Conservation (phyloP, 2,113 vertebrate genomes). For the Clarias magur region DNA sequence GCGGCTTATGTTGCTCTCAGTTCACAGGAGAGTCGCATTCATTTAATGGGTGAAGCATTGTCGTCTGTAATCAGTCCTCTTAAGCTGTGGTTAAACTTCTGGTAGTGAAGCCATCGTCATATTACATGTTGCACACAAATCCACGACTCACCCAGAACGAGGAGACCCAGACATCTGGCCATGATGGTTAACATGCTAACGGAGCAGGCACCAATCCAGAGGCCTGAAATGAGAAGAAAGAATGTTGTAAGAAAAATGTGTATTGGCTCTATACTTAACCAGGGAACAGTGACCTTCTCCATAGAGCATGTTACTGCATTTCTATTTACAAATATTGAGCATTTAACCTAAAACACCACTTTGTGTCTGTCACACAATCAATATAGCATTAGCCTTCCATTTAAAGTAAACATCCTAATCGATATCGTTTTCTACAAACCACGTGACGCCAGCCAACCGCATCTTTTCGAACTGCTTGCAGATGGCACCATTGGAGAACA, state of each 20-base stretch:
- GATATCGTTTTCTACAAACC: too few species aligned
- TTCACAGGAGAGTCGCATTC: conserved; percentile 23
- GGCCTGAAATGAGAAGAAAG: conserved; percentile 58
- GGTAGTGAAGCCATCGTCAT: not conserved
- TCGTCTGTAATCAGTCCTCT: conserved; percentile 26
- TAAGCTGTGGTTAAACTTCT: conserved; percentile 30
- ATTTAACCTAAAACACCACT: not conserved
- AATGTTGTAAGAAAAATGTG: not conserved
- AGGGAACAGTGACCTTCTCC: not conserved
- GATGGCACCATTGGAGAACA: too few species aligned
- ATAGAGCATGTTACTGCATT: not conserved
- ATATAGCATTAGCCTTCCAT: not conserved
- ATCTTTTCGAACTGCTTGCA: too few species aligned
- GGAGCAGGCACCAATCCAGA: conserved; percentile 46
- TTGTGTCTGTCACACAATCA: not conserved
- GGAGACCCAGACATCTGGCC: conserved; percentile 57
- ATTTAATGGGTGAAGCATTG: conserved; percentile 10
- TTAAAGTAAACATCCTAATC: not conserved
- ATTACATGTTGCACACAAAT: not conserved
- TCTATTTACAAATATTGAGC: not conserved
- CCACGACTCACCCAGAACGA: conserved; percentile 69
- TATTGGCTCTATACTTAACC: not conserved
- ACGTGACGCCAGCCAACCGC: too few species aligned
- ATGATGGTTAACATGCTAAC: conserved; percentile 52
- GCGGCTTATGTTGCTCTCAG: conserved; percentile 22